A percentile compares a stretch with the other conserved stretches of the same genome.
These are phyloP conservation scores for Salarias fasciatus DNA, from an alignment of 2,797 vertebrate genomes.

Conservation along the genomic window DNA sequence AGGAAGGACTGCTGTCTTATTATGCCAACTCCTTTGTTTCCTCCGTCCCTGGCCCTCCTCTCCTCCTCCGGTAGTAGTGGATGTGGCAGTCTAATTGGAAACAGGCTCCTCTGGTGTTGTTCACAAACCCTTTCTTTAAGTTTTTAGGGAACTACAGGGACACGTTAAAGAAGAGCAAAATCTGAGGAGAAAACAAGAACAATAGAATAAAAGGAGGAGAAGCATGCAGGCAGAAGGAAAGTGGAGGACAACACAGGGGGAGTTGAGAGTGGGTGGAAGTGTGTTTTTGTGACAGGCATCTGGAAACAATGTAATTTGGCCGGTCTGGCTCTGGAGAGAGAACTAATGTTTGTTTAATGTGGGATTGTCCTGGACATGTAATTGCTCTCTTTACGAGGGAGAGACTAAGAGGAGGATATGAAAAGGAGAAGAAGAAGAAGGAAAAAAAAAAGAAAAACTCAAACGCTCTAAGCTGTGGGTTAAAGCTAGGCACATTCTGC, in stretches of 20 bases:
- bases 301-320: conserved; percentile 92
- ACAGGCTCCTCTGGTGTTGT: conserved; percentile 66
- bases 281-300: conserved; percentile 84
- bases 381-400: conserved; percentile 85
- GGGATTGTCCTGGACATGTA: conserved; percentile 90
- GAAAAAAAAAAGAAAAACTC: conserved; percentile 71
- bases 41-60: conserved; percentile 19
- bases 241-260: conserved; percentile 8
- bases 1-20: conserved; percentile 27
- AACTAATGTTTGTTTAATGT: conserved; percentile 94
- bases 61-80: conserved; percentile 24
- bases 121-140: conserved; percentile 76
- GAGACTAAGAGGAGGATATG: conserved; percentile 80
- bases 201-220: conserved; percentile 50
- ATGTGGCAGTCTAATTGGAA: conserved; percentile 52
- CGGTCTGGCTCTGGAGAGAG: conserved; percentile 85
- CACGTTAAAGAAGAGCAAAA: conserved; percentile 44
- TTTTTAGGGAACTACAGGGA: conserved; percentile 41
- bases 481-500: conserved; percentile 54
- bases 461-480: conserved; percentile 80
- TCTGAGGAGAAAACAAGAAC: conserved; percentile 23
- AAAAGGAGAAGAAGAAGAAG: conserved; percentile 50
- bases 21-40: conserved; percentile 26
- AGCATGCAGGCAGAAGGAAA: conserved; percentile 26
- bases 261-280: conserved; percentile 42